Conservation (phyloP, 1,140 invertebrate species). For the Drosophila bifasciata region DNA sequence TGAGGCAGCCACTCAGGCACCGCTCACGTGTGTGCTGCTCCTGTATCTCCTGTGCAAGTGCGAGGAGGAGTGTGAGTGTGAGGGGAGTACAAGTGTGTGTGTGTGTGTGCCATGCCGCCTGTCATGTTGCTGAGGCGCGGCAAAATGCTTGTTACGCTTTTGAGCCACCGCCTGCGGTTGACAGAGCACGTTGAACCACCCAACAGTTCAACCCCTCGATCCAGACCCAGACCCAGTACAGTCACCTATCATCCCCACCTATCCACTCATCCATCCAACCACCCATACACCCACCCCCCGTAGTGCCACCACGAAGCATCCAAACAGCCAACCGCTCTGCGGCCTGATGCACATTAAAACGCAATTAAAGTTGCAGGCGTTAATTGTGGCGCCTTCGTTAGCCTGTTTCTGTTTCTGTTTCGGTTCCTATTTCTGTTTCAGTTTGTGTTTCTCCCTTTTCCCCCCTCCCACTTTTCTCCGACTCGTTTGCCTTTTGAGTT, state of each 20-base stretch:
- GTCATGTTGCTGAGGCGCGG: conserved; percentile 60
- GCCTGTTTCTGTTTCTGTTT: conserved; percentile 1
- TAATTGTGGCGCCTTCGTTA: conserved; percentile 59
- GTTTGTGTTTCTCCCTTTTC: no score
- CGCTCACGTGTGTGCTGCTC: conserved; percentile 36
- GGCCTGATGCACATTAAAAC: conserved; percentile 66
- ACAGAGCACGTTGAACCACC: conserved; percentile 63
- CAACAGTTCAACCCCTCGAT: neutral
- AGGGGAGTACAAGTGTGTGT: conserved; percentile 10
- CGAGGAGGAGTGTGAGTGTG: conserved; percentile 9
- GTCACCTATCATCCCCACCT: neutral
- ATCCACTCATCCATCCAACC: neutral
- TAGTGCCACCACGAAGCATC: neutral
- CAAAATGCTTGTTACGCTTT: conserved; percentile 73
- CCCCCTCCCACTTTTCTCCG: neutral
- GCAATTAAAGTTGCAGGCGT: conserved; percentile 77
- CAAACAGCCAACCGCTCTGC: conserved; percentile 28
- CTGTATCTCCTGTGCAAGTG: conserved; percentile 7
- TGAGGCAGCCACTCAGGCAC: conserved; percentile 66
- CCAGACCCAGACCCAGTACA: neutral
- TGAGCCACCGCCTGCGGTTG: conserved; percentile 75
- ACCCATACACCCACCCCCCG: conserved; percentile 2
- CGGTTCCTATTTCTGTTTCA: neutral
- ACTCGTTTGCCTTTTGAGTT: conserved; percentile 21
- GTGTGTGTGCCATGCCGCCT: conserved; percentile 15